These are phyloP conservation scores for Fukomys damarensis DNA, from an alignment of 2,113 vertebrate genomes.

Conservation along the genomic window DNA sequence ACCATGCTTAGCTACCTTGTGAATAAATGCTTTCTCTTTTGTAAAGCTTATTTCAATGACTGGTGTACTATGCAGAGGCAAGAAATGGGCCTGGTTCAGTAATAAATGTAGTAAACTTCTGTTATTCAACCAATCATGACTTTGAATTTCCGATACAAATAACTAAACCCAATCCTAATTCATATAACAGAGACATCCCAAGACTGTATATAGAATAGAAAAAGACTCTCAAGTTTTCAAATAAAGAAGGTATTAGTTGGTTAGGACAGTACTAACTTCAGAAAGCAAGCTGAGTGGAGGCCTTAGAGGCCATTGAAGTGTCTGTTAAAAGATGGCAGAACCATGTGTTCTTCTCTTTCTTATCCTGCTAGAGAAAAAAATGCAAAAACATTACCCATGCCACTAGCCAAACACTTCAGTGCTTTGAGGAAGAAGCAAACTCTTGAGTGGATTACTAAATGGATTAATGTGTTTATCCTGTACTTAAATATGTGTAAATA, in stretches of 20 bases:
- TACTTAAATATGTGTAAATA: background rate
- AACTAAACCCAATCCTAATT: background rate
- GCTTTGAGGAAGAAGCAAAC: background rate
- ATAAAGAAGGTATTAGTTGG: background rate
- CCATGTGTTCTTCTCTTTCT: background rate
- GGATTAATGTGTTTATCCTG: background rate
- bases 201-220: background rate
- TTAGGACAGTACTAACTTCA: background rate
- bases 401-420: background rate
- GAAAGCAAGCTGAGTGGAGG: background rate
- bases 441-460: background rate
- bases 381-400: background rate
- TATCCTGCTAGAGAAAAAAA: background rate
- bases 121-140: background rate
- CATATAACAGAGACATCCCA: background rate
- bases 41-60: background rate
- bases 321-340: background rate
- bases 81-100: background rate
- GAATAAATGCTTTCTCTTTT: background rate
- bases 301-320: background rate
- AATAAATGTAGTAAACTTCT: background rate
- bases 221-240: constrained; percentile 1
- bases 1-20: background rate
- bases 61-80: background rate
- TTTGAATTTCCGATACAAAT: background rate